Conservation (phyloP, 2,888 invertebrate species). For the Lomographa bimaculata region DNA sequence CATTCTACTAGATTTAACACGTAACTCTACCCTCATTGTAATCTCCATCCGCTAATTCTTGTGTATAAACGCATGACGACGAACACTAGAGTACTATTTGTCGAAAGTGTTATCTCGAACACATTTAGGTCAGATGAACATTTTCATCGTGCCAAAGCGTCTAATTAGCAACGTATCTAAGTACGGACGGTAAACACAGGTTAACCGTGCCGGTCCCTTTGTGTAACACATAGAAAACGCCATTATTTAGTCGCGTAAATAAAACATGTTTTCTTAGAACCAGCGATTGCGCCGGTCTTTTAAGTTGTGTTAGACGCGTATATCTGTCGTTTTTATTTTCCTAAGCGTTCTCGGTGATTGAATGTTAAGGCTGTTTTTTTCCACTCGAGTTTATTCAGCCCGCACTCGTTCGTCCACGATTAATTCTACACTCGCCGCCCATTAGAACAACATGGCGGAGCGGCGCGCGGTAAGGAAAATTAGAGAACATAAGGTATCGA, state of each 20-base stretch:
- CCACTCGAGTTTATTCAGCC: conserved; percentile 3
- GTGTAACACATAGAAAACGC: too few species aligned
- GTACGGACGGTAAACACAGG: too few species aligned
- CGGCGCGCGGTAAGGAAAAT: conserved; percentile 1
- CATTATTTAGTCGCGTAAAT: too few species aligned
- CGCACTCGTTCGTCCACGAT: conserved; percentile 1
- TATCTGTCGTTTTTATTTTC: not conserved
- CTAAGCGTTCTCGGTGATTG: not conserved
- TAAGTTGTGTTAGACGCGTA: not conserved
- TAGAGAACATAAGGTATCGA: conserved; percentile 6
- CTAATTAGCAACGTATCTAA: too few species aligned
- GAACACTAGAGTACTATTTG: not conserved
- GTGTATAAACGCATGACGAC: conserved; percentile 1
- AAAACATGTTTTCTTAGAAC: too few species aligned
- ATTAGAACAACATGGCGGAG: conserved; percentile 2
- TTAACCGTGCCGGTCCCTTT: too few species aligned
- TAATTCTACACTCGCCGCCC: conserved; percentile 5
- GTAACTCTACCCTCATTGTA: conserved; percentile 17
- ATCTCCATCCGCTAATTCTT: conserved; percentile 3
- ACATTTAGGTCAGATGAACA: not conserved
- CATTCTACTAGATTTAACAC: conserved; percentile 9
- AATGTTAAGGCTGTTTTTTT: conserved; percentile 3
- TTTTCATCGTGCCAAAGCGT: too few species aligned
- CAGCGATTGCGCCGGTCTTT: too few species aligned
- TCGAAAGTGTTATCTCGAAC: not conserved